phyloP scores from a whole-genome alignment of 2,888 invertebrate species.

The Esperia sulphurella region DNA sequence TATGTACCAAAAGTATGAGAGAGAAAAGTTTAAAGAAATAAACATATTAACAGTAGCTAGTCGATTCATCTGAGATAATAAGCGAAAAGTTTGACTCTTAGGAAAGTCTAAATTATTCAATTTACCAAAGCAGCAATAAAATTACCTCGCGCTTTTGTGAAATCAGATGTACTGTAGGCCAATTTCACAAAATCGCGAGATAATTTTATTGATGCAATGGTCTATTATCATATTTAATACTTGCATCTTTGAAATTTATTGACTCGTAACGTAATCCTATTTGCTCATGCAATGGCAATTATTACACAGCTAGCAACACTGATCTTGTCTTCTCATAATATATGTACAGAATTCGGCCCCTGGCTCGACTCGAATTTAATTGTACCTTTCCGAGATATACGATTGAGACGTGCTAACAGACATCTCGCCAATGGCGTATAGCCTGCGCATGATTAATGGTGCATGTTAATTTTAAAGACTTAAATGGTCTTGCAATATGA shows the following conservation, averaged over 20 bases:
- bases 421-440: slow-evolving; percentile 13
- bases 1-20: too few species aligned
- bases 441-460: slow-evolving; percentile 20
- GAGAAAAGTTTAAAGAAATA: too few species aligned
- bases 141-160: too few species aligned
- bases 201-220: too few species aligned
- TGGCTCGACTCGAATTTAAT: slow-evolving; percentile 35
- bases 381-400: slow-evolving; percentile 33
- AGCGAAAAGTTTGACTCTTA: too few species aligned
- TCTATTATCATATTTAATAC: too few species aligned
- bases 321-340: slow-evolving; percentile 16
- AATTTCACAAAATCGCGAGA: too few species aligned
- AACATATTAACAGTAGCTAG: too few species aligned
- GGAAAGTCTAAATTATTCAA: too few species aligned
- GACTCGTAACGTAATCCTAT: background rate
- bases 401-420: slow-evolving; percentile 46
- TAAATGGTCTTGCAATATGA: background rate
- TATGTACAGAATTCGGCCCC: slow-evolving; percentile 26
- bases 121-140: too few species aligned
- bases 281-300: background rate
- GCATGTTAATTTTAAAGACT: slow-evolving; percentile 1
- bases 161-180: too few species aligned
- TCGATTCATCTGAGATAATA: too few species aligned
- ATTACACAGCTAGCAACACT: slow-evolving; percentile 13
- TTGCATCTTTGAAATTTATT: background rate